phyloP scores from a whole-genome alignment of 1,140 invertebrate genomes.

The Phocides pigmalion region DNA sequence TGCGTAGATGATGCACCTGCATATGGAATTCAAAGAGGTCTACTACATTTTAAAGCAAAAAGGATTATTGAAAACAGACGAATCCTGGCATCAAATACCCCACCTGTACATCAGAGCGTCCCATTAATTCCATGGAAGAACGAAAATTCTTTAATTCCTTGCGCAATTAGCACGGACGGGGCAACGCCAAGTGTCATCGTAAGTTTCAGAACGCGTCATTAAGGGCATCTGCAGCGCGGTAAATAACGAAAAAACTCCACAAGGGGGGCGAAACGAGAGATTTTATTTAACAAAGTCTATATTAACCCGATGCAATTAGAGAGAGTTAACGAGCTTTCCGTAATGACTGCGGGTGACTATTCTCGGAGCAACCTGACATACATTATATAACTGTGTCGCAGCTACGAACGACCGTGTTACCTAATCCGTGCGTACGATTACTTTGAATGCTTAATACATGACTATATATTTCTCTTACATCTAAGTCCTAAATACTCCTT shows the following conservation, averaged over 20 bases:
- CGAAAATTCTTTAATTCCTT: conserved; percentile 79
- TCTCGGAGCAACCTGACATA: conserved; percentile 47
- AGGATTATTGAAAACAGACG: conserved; percentile 1
- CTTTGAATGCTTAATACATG: conserved; percentile 3
- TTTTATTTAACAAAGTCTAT: conserved; percentile 84
- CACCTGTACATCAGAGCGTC: conserved; percentile 59
- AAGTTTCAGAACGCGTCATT: conserved; percentile 82
- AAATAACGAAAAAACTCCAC: conserved; percentile 78
- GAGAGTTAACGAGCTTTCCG: conserved; percentile 79
- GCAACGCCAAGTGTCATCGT: conserved; percentile 80
- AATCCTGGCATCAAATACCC: conserved; percentile 25
- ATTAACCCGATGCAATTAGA: conserved; percentile 83
- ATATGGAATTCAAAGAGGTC: no score
- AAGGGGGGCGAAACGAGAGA: conserved; percentile 66
- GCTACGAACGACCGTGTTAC: conserved; percentile 34
- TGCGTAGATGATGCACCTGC: no score
- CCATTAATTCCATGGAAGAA: conserved; percentile 64
- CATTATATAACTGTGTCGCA: conserved; percentile 41
- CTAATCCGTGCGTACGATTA: conserved; percentile 34
- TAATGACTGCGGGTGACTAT: conserved; percentile 75
- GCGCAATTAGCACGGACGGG: conserved; percentile 73
- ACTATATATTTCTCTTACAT: no score
- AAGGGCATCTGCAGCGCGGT: conserved; percentile 80
- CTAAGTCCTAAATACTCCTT: no score
- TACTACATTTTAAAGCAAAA: conserved; percentile 6